Base-by-base conservation (phyloP, 2,797 vertebrate genomes). In the Aldrovandia affinis region DNA sequence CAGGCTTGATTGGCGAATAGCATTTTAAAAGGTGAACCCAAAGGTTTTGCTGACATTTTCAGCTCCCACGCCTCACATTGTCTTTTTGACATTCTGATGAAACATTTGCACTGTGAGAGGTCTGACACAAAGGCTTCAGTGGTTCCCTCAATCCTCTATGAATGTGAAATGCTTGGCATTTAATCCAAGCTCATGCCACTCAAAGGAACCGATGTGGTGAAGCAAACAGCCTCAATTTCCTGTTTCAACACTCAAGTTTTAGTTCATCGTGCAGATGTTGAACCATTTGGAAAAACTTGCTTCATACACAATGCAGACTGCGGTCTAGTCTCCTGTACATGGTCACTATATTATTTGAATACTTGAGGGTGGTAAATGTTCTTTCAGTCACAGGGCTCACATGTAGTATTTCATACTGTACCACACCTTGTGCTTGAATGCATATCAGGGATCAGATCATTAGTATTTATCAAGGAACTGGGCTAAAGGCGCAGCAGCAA, bases 41-140 rank as follows among this genome's bases (percentile, higher is more conserved):
- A 70, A 70, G 65, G 65, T 70, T 70, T 20, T 7, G 33, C 65
- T 70, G 65, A 20, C 65, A 70, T 70, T 70, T 70, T 15, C 65
- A 36, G 33, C 30, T 15, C 65, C 65, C 65, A 39, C 65, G 33
- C 33, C 30, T 39, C 12, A 5, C 65, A 36, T 70, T 70, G 65
- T 70, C 15, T 70, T 70, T 70, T 70, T 36, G 12, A 36, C 33
- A 36, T 70, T 70, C 36, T 39, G 65, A 70, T 6, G 65, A 70
- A 70, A 70, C 14, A 10, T 70, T 70, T 18, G 4, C 65, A 7
- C 3, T 12, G 33, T 8, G 6, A 70, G 33, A 39, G 33, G 30
- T 20, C 36, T 10, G 33, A 39, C 14, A 70, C 65, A 70, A 39
- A 70, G 65, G 65, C 30, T 39, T 18, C 14, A 0, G 65, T 36